Conservation (phyloP, 2,888 invertebrate species). For the Netelia virgata region DNA sequence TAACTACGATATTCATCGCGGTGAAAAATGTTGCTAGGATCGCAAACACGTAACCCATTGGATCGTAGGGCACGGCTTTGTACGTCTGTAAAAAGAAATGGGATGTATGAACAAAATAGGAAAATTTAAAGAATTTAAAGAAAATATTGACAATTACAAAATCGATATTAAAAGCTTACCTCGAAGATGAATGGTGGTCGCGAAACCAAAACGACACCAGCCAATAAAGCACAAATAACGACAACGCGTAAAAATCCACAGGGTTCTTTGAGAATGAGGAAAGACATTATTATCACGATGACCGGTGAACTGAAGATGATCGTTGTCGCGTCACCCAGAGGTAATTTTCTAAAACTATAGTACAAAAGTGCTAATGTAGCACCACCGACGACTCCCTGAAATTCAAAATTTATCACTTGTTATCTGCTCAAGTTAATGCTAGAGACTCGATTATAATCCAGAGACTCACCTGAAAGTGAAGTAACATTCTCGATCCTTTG, state of each 20-base stretch:
- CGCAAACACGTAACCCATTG: conserved; percentile 84
- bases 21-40: conserved; percentile 84
- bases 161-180: conserved; percentile 69
- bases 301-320: conserved; percentile 86
- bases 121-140: too few species aligned
- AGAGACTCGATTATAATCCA: not conserved
- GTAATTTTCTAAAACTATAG: conserved; percentile 85
- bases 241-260: conserved; percentile 84
- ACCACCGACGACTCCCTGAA: conserved; percentile 85
- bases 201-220: conserved; percentile 84
- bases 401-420: conserved; percentile 50
- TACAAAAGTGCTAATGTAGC: conserved; percentile 84
- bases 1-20: conserved; percentile 85
- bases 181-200: conserved; percentile 85
- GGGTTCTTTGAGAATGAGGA: conserved; percentile 84
- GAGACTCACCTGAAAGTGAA: conserved; percentile 82
- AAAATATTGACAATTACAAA: not conserved
- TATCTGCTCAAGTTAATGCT: not conserved
- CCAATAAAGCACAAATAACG: conserved; percentile 83
- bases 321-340: conserved; percentile 86
- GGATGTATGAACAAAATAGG: too few species aligned
- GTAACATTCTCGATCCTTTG: conserved; percentile 81
- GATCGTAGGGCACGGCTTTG: conserved; percentile 80
- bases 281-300: conserved; percentile 85
- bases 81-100: conserved; percentile 72